These are phyloP conservation scores for Sitta carolinensis DNA, from an alignment of 2,797 vertebrate species.

Conservation along the genomic window DNA sequence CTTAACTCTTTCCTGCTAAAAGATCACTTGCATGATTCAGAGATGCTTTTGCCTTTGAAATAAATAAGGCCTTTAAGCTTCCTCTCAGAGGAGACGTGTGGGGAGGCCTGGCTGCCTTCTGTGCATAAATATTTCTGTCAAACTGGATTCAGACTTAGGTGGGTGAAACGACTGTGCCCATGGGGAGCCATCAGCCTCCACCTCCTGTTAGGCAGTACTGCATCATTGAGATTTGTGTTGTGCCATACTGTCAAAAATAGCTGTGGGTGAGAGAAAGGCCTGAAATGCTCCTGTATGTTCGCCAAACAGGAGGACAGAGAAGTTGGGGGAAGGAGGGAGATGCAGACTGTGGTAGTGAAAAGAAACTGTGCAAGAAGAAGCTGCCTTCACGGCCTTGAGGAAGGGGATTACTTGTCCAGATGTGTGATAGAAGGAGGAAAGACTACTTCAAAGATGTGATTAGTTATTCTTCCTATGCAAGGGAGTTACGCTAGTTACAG, in stretches of 20 bases:
- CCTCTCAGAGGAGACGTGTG: background rate
- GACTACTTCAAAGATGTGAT: background rate
- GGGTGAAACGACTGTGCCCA: background rate
- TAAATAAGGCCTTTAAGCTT: constrained; percentile 6
- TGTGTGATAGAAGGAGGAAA: background rate
- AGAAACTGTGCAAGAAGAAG: background rate
- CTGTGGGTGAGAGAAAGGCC: background rate
- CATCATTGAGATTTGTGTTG: background rate
- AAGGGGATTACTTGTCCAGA: background rate
- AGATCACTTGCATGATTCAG: background rate
- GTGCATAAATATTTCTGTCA: constrained; percentile 30
- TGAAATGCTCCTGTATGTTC: background rate
- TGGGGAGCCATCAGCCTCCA: constrained; percentile 19
- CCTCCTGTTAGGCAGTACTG: constrained; percentile 1
- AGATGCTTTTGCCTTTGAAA: constrained; percentile 4
- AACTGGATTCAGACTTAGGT: constrained; percentile 7
- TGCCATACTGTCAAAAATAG: background rate
- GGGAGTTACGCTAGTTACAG: background rate
- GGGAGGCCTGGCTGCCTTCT: constrained; percentile 35
- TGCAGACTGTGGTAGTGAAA: background rate
- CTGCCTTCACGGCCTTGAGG: background rate
- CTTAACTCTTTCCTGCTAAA: background rate
- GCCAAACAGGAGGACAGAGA: background rate
- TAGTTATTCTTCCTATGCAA: constrained; percentile 5
- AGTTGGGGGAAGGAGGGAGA: background rate